These are phyloP conservation scores for Empidonax alnorum DNA, from an alignment of 2,113 vertebrate genomes.

Conservation along the genomic window DNA sequence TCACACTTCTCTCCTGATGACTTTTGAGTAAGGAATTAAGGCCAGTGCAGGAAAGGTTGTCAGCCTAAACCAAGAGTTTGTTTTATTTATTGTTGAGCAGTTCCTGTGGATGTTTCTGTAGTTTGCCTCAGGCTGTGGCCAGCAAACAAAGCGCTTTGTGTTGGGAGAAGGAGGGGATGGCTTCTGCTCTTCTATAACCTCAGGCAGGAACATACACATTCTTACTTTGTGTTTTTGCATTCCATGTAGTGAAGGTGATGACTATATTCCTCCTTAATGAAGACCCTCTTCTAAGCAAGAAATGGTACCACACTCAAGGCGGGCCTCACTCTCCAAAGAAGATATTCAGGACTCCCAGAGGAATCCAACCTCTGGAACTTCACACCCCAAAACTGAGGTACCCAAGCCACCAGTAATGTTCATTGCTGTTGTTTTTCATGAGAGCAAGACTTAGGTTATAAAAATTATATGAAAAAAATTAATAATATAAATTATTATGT, in stretches of 20 bases:
- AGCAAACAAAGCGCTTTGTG: background rate
- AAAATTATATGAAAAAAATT: background rate
- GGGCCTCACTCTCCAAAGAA: background rate
- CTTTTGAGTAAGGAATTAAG: background rate
- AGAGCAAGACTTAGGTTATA: background rate
- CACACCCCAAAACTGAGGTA: background rate
- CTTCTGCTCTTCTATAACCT: background rate
- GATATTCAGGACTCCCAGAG: background rate
- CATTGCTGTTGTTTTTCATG: background rate
- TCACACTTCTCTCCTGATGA: background rate
- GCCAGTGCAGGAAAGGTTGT: background rate
- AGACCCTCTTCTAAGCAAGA: background rate
- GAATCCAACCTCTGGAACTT: background rate
- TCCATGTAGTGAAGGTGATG: background rate
- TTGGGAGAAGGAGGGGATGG: background rate
- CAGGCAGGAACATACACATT: background rate
- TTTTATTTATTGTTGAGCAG: background rate
- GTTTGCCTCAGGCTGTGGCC: background rate
- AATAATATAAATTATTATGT: background rate
- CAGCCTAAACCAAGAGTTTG: background rate
- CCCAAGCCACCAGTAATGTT: background rate
- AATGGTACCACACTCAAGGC: fast-evolving
- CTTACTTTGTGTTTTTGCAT: background rate
- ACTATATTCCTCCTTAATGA: background rate
- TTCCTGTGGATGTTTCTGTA: background rate